phyloP scores from a whole-genome alignment of 2,113 vertebrate species.

The Channa maculata region DNA sequence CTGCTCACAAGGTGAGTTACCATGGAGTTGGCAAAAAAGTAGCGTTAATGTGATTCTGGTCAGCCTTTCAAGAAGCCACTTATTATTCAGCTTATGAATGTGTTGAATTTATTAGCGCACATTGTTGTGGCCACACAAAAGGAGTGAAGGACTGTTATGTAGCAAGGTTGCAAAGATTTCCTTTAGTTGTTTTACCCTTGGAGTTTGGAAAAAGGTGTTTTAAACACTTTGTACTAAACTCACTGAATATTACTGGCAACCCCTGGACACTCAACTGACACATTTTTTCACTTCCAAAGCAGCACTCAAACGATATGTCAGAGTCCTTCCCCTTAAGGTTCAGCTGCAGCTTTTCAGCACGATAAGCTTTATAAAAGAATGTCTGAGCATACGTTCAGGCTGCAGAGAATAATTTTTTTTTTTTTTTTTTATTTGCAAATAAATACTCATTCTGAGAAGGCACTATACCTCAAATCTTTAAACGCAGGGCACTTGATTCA shows the following conservation, averaged over 20 bases:
- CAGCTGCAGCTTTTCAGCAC: conserved; percentile 17
- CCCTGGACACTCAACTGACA: conserved; percentile 8
- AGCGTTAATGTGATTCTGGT: conserved; percentile 43
- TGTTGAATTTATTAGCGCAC: conserved; percentile 55
- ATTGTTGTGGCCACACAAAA: conserved; percentile 40
- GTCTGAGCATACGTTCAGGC: conserved; percentile 23
- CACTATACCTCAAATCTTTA: conserved; percentile 44
- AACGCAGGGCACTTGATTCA: conserved; percentile 31
- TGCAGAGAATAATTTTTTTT: conserved; percentile 42
- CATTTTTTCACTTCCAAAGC: conserved; percentile 7
- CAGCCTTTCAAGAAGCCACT: conserved; percentile 50
- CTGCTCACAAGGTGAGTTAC: conserved; percentile 80
- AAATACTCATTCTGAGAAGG: conserved; percentile 43
- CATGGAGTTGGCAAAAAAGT: conserved; percentile 40
- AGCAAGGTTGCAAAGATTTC: conserved; percentile 43
- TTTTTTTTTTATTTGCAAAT: conserved; percentile 54
- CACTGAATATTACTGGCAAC: conserved; percentile 25
- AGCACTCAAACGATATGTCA: not conserved
- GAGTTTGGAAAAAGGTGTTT: conserved; percentile 53
- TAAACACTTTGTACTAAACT: conserved; percentile 2
- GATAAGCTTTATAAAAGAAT: conserved; percentile 30
- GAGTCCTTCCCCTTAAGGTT: conserved; percentile 19
- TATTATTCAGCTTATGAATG: conserved; percentile 62
- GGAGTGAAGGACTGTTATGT: conserved; percentile 33
- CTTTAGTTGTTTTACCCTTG: conserved; percentile 54